Conservation (phyloP, 2,113 vertebrate genomes). For the Calyptommatus sinebrachiatus region DNA sequence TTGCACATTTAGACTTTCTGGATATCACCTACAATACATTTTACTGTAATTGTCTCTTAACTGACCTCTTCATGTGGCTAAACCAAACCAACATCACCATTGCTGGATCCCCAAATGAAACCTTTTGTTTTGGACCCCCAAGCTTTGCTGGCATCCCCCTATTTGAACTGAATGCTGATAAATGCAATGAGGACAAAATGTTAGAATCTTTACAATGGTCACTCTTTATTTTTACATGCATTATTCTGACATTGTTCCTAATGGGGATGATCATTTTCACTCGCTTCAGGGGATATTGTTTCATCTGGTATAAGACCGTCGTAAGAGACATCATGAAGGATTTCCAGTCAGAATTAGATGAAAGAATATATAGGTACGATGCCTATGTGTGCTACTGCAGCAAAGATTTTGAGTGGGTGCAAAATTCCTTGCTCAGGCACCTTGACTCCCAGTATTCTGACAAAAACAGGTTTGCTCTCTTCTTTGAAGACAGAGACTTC, state of each 20-base stretch:
- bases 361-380: conserved; percentile 70
- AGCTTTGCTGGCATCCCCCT: conserved; percentile 55
- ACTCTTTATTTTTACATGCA: conserved; percentile 66
- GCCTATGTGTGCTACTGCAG: conserved; percentile 85
- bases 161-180: neutral
- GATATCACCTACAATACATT: conserved; percentile 76
- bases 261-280: conserved; percentile 51
- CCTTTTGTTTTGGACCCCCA: conserved; percentile 74
- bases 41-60: conserved; percentile 81
- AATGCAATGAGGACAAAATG: conserved; percentile 71
- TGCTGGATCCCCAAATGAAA: conserved; percentile 45
- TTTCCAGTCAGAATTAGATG: neutral
- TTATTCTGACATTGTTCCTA: conserved; percentile 46
- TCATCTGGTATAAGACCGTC: conserved; percentile 74
- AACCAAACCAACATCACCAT: conserved; percentile 74
- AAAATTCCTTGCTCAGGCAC: conserved; percentile 76
- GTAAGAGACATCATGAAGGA: conserved; percentile 52
- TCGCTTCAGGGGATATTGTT: conserved; percentile 73
- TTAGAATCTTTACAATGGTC: conserved; percentile 63
- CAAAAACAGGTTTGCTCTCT: conserved; percentile 79
- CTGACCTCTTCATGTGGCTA: conserved; percentile 75
- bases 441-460: conserved; percentile 82
- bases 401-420: conserved; percentile 86
- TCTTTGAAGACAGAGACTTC: conserved; percentile 92
- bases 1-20: conserved; percentile 69